Base-by-base conservation (phyloP, 2,113 vertebrate species). In the Barbus barbus region DNA sequence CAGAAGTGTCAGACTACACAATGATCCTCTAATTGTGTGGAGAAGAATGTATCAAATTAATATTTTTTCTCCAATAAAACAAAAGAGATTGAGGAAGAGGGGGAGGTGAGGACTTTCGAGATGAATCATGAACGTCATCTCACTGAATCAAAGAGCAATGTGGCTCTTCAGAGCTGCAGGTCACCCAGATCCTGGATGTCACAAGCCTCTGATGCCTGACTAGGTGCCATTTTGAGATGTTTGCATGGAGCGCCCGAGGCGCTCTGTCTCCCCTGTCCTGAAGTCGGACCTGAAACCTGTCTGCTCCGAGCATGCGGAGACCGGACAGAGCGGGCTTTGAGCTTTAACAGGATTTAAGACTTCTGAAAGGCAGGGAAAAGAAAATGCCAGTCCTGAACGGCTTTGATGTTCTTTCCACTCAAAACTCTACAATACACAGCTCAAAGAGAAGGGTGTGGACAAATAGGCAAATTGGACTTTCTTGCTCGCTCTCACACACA, bases 11-110 rank as follows among this genome's bases (percentile, higher is more conserved):
- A 58, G 85, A 81, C 82, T 89, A 87, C 67, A 87, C 81, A 89
- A 85, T 83, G 82, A 90, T 88, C 80, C 84, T 83, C 84, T 87
- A 88, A 89, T 87, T 86, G 87, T 86, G 84, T 85, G 69, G 84
- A 84, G 86, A 87, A 88, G 86, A 87, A 85, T 86, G 84, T 84
- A 86, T 84, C 65, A 87, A 88, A 88, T 89, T 80, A 85, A 90
- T 90, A 87, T 89, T 88, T 85, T 82, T 48, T 46, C 69, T 79
- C 65, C 67, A 85, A 88, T 83, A 87, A 87, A 78, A 81, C 77
- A 63, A 74, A 72, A 44, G 56, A 51, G 8, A 46, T 2, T 41
- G 44, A 46, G 44, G 44, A 46, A 31, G 38, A 48, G 26, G 69
- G 67, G 24, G 44, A 38, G 60, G 65, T 63, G 73, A 53, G 63